Percentiles rank a stretch among this genome's conserved stretches.
Conservation (phyloP, 2,888 invertebrate genomes). For the Ophion costatus region DNA sequence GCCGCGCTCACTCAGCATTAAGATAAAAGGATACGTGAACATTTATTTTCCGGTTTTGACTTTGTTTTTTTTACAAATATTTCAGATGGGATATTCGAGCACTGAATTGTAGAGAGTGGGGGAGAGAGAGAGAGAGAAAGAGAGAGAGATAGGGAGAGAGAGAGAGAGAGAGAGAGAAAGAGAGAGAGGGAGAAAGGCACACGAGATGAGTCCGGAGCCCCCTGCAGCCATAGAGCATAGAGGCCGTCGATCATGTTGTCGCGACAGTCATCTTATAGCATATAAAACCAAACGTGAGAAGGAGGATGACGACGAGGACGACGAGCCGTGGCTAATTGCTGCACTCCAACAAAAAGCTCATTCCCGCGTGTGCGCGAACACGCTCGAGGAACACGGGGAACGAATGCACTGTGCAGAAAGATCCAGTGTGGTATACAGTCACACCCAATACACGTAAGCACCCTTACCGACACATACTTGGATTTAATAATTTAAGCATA, state of each 20-base stretch:
- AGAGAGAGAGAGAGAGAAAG: neutral
- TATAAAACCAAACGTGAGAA: constrained; percentile 59
- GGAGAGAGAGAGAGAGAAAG: constrained; percentile 3
- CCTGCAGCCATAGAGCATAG: constrained; percentile 53
- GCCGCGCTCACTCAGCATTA: constrained; percentile 31
- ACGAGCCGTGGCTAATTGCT: constrained; percentile 82
- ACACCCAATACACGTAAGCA: constrained; percentile 4
- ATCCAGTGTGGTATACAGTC: constrained; percentile 16
- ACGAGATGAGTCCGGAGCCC: constrained; percentile 8
- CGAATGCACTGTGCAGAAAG: constrained; percentile 26
- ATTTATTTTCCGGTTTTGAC: constrained; percentile 12
- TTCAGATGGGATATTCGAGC: neutral
- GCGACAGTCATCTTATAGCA: constrained; percentile 64
- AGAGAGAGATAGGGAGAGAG: constrained; percentile 9
- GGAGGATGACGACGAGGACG: constrained; percentile 71
- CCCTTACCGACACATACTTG: neutral
- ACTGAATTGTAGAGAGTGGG: neutral
- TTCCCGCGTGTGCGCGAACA: constrained; percentile 69
- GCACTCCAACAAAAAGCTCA: constrained; percentile 78
- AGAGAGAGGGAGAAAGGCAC: neutral
- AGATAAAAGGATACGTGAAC: constrained; percentile 32
- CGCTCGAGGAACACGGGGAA: constrained; percentile 59
- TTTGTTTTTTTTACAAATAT: constrained; percentile 1
- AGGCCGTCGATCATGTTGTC: constrained; percentile 68
- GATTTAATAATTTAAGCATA: neutral